Conservation (phyloP, 2,888 invertebrate genomes). For the Nomada fabriciana region DNA sequence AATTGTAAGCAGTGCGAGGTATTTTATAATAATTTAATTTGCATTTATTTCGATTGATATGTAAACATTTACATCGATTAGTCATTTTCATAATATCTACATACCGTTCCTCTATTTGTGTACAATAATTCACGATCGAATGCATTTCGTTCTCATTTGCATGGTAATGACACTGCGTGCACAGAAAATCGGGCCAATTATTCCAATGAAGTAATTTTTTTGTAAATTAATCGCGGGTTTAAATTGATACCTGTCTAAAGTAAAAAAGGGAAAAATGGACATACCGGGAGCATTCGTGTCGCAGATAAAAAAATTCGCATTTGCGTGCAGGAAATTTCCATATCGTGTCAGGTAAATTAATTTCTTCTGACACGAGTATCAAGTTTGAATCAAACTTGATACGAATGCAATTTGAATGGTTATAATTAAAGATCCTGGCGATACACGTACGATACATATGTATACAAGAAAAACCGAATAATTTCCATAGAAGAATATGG, state of each 20-base stretch:
- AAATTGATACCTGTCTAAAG: background rate
- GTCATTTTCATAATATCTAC: slow-evolving; percentile 30
- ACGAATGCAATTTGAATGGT: background rate
- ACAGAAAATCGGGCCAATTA: background rate
- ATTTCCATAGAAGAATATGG: background rate
- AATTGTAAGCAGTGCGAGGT: no score
- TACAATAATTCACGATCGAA: slow-evolving; percentile 35
- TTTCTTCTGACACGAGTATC: background rate
- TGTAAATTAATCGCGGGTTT: background rate
- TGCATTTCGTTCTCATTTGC: slow-evolving; percentile 32
- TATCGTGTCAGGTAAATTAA: background rate
- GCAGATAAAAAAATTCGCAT: background rate
- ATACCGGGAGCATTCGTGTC: background rate
- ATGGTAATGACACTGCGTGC: slow-evolving; percentile 19
- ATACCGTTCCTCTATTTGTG: slow-evolving; percentile 9
- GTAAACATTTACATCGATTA: slow-evolving; percentile 14
- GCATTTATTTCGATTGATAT: no score
- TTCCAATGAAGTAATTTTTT: background rate
- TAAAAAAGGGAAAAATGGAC: background rate
- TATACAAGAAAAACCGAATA: background rate
- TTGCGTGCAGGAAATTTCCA: slow-evolving; percentile 3
- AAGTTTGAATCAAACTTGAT: background rate
- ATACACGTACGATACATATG: background rate
- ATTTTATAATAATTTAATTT: slow-evolving; percentile 23
- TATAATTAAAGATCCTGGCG: background rate